phyloP scores from a whole-genome alignment of 2,888 invertebrate species.

The Drosophila macrospina region DNA sequence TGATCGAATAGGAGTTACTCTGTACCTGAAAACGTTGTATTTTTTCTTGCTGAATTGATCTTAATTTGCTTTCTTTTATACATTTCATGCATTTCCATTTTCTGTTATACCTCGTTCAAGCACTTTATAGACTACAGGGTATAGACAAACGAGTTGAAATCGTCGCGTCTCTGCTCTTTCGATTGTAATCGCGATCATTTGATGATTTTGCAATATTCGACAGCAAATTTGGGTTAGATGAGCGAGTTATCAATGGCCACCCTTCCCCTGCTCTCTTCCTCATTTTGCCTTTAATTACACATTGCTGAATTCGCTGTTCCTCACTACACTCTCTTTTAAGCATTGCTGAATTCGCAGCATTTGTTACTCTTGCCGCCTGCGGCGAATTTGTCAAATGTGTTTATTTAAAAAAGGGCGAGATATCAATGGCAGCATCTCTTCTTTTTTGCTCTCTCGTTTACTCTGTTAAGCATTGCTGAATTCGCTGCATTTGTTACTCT shows the following conservation, averaged over 20 bases:
- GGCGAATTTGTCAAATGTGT: constrained; percentile 9
- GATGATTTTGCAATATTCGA: constrained; percentile 56
- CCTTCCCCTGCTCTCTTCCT: background rate
- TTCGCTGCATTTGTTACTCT: constrained; percentile 23
- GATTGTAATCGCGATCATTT: constrained; percentile 44
- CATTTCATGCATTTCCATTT: background rate
- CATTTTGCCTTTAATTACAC: background rate
- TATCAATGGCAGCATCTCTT: background rate
- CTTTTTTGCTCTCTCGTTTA: background rate
- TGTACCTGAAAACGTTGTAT: background rate
- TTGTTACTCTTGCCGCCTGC: constrained; percentile 3
- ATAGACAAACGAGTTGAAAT: constrained; percentile 22
- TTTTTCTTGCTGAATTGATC: background rate
- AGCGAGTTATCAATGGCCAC: constrained; percentile 25
- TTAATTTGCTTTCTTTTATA: background rate
- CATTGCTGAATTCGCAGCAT: constrained; percentile 5
- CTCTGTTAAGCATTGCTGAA: constrained; percentile 10
- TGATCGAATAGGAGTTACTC: constrained; percentile 25
- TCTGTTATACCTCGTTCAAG: background rate
- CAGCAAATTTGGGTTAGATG: constrained; percentile 43
- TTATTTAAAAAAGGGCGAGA: background rate
- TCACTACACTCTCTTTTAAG: background rate
- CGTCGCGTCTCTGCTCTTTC: constrained; percentile 23
- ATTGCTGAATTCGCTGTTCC: constrained; percentile 25
- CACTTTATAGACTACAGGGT: constrained; percentile 20